Evolutionary conservation across 2,797 vertebrate genomes (phyloP), one percentile per base, ranked within the genome.

Genomic region (Austrolebias charrua): DNA sequence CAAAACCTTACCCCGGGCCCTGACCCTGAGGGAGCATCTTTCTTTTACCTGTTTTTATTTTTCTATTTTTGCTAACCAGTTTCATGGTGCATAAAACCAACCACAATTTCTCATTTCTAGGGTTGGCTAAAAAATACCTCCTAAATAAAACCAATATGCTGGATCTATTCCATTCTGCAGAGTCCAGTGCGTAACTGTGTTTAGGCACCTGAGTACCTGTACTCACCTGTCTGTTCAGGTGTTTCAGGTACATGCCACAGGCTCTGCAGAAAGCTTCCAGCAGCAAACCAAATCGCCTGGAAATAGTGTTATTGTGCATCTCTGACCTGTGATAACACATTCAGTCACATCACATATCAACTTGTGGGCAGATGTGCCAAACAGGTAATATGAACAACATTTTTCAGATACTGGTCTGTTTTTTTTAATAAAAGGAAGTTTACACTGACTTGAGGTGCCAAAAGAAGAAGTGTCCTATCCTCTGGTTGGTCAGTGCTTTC

Each of bases 391-490:
- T 14, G 13, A 14, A 3, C 13, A 42, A 11, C 1, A 11, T 42
- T 42, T 42, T 42, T 33, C 31, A 35, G 15, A 35, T 18, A 7
- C 3, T 0, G 42, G 5, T 45, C 44, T n/a, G 43, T 14, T 20
- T 18, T n/a, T n/a, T 5, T 8, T 28, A 59, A 40, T 40, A 43
- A 0, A 7, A 31, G 19, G 2, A 15, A 0, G 19, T 64, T 0
- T 31, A 33, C 1, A 71, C 73, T 90, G 59, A 93, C 92, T 94
- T 94, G 15, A 94, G 89, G 58, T 94, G 93, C 93, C 93, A 93
- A 87, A 94, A 94, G 76, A 94, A 94, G 84, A 93, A 94, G 78
- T 94, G 93, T 60, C 93, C 93, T 14, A 94, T 93, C 76, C 91
- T 89, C 81, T 94, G 93, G 89, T 94, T 94, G 64, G 92, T 94